Evolutionary conservation across 2,113 vertebrate genomes (phyloP).

Genomic region (Ptilonorhynchus violaceus): DNA sequence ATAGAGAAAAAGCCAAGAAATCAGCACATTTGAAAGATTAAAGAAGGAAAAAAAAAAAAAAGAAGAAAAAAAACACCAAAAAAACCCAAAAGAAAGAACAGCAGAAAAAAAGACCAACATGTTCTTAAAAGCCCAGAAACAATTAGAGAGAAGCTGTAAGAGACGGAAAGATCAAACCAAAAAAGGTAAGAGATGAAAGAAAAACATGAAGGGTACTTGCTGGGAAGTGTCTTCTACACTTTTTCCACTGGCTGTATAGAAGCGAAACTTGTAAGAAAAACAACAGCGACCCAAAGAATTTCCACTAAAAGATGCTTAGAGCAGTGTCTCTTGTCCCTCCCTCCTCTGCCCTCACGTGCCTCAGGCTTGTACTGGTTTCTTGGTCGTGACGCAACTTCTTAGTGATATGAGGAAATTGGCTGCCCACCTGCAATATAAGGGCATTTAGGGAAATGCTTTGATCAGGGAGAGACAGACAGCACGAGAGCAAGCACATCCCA

Average conservation of each 20-base stretch:
- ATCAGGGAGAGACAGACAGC: background rate
- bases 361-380: background rate
- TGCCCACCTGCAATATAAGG: constrained; percentile 55
- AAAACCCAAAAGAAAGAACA: background rate
- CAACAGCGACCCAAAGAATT: constrained; percentile 61
- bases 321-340: constrained; percentile 15
- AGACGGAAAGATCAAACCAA: constrained; percentile 57
- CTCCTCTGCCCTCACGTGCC: constrained; percentile 38
- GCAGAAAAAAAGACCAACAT: background rate
- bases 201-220: constrained; percentile 66
- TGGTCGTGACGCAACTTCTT: constrained; percentile 34
- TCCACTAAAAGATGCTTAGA: constrained; percentile 67
- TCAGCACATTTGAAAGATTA: background rate
- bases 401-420: constrained; percentile 20
- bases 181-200: constrained; percentile 66
- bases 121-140: constrained; percentile 30
- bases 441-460: background rate
- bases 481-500: background rate
- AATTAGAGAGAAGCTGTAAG: constrained; percentile 10
- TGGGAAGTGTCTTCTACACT: constrained; percentile 75
- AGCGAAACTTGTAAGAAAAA: constrained; percentile 70
- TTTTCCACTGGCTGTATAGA: constrained; percentile 72
- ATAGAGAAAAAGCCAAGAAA: background rate
- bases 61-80: background rate
- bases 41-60: background rate